Evolutionary conservation across 2,888 invertebrate genomes (phyloP).

Genomic region (Pardosa pseudoannulata): DNA sequence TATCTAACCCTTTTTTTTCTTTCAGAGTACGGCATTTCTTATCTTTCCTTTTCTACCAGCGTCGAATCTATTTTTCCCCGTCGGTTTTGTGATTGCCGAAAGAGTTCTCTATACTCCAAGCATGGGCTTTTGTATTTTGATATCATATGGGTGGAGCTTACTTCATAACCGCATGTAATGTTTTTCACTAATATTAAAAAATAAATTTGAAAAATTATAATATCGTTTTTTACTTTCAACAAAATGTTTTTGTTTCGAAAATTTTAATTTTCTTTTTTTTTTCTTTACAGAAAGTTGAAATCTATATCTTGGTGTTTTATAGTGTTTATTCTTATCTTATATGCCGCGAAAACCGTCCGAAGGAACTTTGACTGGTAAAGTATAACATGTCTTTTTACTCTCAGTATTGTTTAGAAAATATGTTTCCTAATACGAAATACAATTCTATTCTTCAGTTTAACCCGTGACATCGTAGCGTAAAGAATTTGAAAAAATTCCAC

Average conservation of each 20-base stretch:
- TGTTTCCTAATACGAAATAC: too few species aligned
- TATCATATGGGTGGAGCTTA: conserved; percentile 88
- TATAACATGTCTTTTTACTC: neutral
- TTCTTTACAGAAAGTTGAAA: conserved; percentile 46
- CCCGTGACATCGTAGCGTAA: too few species aligned
- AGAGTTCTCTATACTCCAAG: conserved; percentile 96
- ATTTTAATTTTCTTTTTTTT: too few species aligned
- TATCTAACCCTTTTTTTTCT: too few species aligned
- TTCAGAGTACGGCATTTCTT: conserved; percentile 86
- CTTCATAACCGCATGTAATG: conserved; percentile 58
- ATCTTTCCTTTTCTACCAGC: conserved; percentile 95
- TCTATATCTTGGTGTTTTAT: conserved; percentile 77
- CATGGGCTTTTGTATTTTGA: conserved; percentile 96
- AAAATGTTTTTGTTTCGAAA: too few species aligned
- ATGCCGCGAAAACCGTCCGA: conserved; percentile 89
- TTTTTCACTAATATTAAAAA: neutral
- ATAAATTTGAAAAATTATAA: too few species aligned
- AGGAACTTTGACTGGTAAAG: conserved; percentile 92
- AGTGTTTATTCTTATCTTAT: conserved; percentile 84
- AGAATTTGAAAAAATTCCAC: too few species aligned
- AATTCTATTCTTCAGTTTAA: too few species aligned
- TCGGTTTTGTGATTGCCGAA: conserved; percentile 97
- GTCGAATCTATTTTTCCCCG: conserved; percentile 97
- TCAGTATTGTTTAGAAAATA: too few species aligned
- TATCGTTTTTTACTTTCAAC: too few species aligned